Evolutionary conservation across 1,140 invertebrate genomes (phyloP).

Genomic region (Apis dorsata): DNA sequence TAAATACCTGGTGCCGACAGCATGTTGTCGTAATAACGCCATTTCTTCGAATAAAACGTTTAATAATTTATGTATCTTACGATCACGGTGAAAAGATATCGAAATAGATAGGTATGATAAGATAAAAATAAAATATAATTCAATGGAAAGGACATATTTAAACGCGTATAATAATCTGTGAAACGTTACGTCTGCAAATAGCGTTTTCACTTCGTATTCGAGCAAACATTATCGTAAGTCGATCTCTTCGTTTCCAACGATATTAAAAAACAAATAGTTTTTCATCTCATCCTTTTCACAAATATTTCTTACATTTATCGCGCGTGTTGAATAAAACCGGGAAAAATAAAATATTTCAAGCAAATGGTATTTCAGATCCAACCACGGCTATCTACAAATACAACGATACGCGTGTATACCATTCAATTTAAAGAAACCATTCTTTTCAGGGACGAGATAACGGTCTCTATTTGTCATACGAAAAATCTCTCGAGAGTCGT

Average conservation of each 20-base stretch:
- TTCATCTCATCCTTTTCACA: neutral
- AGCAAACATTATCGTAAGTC: too few species aligned
- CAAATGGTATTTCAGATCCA: neutral
- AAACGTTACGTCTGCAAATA: neutral
- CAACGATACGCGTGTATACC: neutral
- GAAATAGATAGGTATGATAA: neutral
- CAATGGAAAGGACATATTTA: neutral
- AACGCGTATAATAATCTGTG: neutral
- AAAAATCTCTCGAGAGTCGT: neutral
- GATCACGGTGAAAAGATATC: neutral
- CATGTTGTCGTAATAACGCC: neutral
- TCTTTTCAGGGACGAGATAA: conserved; percentile 2
- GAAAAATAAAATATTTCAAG: neutral
- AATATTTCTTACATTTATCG: neutral
- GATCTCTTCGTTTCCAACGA: too few species aligned
- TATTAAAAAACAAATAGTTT: neutral
- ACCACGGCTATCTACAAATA: neutral
- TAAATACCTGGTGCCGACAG: neutral
- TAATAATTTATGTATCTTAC: neutral
- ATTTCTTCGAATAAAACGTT: neutral
- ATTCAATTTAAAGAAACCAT: conserved; percentile 4
- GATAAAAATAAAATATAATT: neutral
- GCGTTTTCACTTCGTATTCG: neutral
- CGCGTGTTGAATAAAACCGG: rapidly evolving
- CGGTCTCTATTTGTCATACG: neutral